Evolutionary conservation across 2,113 vertebrate genomes (phyloP), one percentile per base, ranked within the genome.

Genomic region (Tringa solitaria): DNA sequence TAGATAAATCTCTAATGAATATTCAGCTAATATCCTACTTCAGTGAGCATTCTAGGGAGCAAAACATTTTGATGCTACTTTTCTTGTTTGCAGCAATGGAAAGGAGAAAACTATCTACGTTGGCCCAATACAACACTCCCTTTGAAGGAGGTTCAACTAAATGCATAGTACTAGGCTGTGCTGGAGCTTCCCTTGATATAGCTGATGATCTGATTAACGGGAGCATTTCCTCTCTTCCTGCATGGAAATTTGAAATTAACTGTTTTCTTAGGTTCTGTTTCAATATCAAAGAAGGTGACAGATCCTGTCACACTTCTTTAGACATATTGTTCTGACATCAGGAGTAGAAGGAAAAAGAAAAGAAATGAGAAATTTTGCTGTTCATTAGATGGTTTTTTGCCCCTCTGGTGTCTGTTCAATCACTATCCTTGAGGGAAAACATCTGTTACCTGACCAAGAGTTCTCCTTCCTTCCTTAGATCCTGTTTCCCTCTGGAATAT

Each of bases 371-470:
- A 60, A 70, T 88, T 88, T 59, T 75, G 78, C 75, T 94, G 70
- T 70, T 91, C 67, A 23, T 70, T 27, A 76, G 48, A 41, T 11
- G 27, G 39, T 51, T 91, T 82, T 82, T 53, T 21, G 4, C 12
- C 45, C 26, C 64, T 87, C 63, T 46, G 18, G 37, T 86, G 35
- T 82, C 79, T 86, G 46, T 67, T 94, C 54, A 56, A 81, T 84
- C 46, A 45, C 39, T 92, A 39, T 54, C 53, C 95, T 86, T 92
- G 30, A 93, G 85, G 85, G 90, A 94, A 80, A 96, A 94, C 88
- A 93, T 94, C 95, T 96, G 96, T 74, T 94, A 95, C 75, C 68
- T 88, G 82, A 76, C 41, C 43, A 94, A 57, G 63, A 90, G 65
- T 81, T 70, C 67, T 61, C 14, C 46, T 96, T 87, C 37, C 45